These are phyloP conservation scores for Telenomus remus DNA, from an alignment of 1,140 invertebrate species.

Conservation along the genomic window DNA sequence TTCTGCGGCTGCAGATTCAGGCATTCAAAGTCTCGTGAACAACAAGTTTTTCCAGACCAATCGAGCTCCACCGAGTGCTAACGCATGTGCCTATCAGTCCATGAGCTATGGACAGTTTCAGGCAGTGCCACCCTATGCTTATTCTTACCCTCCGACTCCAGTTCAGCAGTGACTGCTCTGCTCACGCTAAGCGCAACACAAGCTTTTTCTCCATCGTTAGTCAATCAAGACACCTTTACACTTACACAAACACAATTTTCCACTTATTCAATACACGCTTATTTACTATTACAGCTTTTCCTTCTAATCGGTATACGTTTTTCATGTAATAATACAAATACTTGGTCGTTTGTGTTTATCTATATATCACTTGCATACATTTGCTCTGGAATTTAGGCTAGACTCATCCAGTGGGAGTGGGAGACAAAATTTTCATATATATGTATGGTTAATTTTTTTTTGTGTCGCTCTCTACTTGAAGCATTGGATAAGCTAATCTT, in stretches of 20 bases:
- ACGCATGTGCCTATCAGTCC: conserved; percentile 78
- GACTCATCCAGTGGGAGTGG: neutral
- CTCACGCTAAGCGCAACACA: conserved; percentile 58
- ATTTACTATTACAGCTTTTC: conserved; percentile 50
- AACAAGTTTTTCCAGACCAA: conserved; percentile 80
- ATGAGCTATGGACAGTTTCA: conserved; percentile 76
- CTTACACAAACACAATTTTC: conserved; percentile 5
- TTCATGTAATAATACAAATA: conserved; percentile 54
- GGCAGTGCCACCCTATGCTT: conserved; percentile 74
- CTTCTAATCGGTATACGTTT: conserved; percentile 61
- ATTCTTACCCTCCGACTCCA: conserved; percentile 75
- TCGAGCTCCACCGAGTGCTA: conserved; percentile 75
- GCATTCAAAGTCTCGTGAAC: conserved; percentile 78
- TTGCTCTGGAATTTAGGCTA: conserved; percentile 50
- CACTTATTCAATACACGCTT: conserved; percentile 23
- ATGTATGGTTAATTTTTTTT: conserved; percentile 10
- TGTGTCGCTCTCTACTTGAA: neutral
- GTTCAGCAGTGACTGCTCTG: conserved; percentile 72
- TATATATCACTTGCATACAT: conserved; percentile 48
- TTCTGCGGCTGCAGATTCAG: conserved; percentile 69
- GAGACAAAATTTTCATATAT: neutral
- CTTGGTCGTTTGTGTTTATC: conserved; percentile 58
- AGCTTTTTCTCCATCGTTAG: conserved; percentile 41
- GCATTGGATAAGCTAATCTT: too few species aligned
- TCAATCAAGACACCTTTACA: conserved; percentile 12